A percentile compares a stretch with the other conserved stretches of the same genome.
Evolutionary conservation across 2,113 vertebrate genomes (phyloP).

Genomic region (Fulmarus glacialis): DNA sequence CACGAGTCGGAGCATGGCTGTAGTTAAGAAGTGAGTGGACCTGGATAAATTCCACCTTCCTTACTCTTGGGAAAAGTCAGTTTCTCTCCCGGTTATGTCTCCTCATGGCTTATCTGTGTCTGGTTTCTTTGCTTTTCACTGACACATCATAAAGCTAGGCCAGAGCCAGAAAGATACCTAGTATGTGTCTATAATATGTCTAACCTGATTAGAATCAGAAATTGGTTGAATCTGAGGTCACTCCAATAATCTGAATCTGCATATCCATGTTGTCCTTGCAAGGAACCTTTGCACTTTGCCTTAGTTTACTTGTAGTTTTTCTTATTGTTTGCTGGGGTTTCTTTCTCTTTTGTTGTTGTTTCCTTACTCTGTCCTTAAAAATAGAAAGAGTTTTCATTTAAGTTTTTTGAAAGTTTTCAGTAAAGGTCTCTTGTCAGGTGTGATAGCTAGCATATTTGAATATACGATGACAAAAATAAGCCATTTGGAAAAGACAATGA

Average conservation of each 20-base stretch:
- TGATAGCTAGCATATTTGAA: background rate
- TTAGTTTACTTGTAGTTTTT: background rate
- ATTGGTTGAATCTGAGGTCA: background rate
- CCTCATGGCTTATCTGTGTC: background rate
- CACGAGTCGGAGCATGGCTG: fast-evolving
- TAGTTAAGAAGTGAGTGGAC: background rate
- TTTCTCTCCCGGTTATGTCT: background rate
- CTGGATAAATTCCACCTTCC: background rate
- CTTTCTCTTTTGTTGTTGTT: background rate
- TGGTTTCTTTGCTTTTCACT: background rate
- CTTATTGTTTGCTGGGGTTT: background rate
- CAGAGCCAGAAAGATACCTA: background rate
- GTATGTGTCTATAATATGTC: background rate
- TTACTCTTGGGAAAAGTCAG: background rate
- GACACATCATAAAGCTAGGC: background rate
- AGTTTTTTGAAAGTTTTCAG: background rate
- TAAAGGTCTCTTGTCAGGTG: background rate
- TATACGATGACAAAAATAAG: background rate
- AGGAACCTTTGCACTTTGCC: background rate
- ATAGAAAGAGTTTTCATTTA: background rate
- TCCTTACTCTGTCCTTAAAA: background rate
- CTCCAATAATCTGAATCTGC: background rate
- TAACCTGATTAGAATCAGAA: background rate
- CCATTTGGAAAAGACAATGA: background rate
- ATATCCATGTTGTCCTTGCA: background rate